Base-by-base conservation (phyloP, 1,140 invertebrate species). In the Procambarus virginalis region DNA sequence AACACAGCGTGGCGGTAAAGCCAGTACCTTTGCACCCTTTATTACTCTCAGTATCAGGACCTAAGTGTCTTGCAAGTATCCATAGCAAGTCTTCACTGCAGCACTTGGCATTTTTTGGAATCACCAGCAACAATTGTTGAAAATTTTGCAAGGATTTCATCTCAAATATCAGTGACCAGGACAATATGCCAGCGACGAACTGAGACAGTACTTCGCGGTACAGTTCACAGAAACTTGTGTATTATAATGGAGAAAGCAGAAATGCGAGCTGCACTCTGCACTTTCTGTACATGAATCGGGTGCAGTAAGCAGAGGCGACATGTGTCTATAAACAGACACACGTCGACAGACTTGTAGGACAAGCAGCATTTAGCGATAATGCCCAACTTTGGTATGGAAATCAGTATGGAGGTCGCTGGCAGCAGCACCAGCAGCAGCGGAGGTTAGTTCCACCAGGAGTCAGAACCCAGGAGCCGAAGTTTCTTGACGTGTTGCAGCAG, bases 1-100 rank as follows among this genome's bases (percentile, higher is more conserved):
- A 84, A 77, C 73, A 76, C 75, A 9, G 75, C 88, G 20, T 89
- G 88, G 88, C 88, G 88, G 76, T 89, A 89, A 60, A 78, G n/a
- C 46, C n/a, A 34, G n/a, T 8, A 2, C 22, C 64, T 4, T 68
- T 22, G 8, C n/a, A 73, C 5, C n/a, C 68, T 10, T 20, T 6
- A 73, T 34, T 10, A 73, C 20, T 34, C 10, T 34, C 68, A 73
- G 68, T 34, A 73, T 73, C 3, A 73, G n/a, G 68, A 73, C 22
- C 2, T 34, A 8, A 5, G 68, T 73, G 68, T 73, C 68, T 2
- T 73, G 22, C 68, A 34, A 73, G 68, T 73, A 34, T 34, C 8
- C 22, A 73, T 8, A 22, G 20, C 68, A 9, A 73, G 22, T 34
- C 68, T 34, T 34, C 68, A 73, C 20, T 34, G 6, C 68, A 73